Evolutionary conservation across 2,797 vertebrate genomes (phyloP).

Genomic region (Poecilia gillii): DNA sequence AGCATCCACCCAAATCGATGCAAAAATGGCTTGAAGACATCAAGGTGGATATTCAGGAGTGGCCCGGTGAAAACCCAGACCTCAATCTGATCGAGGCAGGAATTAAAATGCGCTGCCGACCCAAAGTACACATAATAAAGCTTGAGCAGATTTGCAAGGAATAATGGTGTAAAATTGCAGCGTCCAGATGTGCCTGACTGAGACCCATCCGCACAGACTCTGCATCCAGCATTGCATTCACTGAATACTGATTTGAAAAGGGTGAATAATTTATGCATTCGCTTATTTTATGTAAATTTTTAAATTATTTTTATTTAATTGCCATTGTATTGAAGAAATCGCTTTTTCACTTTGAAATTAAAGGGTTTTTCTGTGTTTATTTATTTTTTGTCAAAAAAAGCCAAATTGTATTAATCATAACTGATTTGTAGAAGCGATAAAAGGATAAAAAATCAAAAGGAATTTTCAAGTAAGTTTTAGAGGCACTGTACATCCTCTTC

Average conservation of each 20-base stretch:
- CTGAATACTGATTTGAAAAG: neutral
- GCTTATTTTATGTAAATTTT: neutral
- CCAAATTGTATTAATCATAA: neutral
- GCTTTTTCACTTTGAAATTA: neutral
- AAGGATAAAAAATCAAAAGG: neutral
- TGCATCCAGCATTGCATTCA: neutral
- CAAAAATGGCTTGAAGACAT: neutral
- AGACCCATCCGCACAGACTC: neutral
- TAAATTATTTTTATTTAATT: neutral
- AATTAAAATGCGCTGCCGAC: no score
- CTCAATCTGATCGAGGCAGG: neutral
- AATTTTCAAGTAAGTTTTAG: neutral
- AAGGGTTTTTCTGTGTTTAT: neutral
- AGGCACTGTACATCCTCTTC: neutral
- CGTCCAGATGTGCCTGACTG: neutral
- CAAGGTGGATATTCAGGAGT: neutral
- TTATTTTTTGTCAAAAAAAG: neutral
- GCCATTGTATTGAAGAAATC: neutral
- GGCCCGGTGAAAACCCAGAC: neutral
- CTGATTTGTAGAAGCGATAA: neutral
- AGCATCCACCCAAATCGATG: neutral
- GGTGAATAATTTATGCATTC: neutral
- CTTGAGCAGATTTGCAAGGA: neutral
- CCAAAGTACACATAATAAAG: neutral
- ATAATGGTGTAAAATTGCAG: neutral